These are phyloP conservation scores for Coilia nasus DNA, from an alignment of 2,797 vertebrate genomes.

Conservation along the genomic window DNA sequence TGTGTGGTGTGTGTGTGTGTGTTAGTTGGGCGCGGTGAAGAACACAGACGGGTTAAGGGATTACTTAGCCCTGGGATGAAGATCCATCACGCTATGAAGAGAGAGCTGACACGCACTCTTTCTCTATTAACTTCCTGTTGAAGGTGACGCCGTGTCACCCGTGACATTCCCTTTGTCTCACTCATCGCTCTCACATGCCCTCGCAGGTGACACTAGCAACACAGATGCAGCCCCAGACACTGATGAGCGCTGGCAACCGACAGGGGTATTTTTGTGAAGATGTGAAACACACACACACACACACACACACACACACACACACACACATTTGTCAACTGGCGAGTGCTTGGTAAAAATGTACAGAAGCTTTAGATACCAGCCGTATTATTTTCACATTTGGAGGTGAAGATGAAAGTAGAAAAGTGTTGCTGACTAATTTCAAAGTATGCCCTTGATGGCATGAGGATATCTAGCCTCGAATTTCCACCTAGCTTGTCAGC, in stretches of 20 bases:
- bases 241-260: constrained; percentile 40
- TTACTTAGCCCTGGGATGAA: constrained; percentile 61
- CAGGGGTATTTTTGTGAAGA: constrained; percentile 28
- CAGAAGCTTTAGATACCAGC: not conserved
- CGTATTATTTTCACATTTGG: not conserved
- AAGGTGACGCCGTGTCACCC: constrained; percentile 49
- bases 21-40: constrained; percentile 32
- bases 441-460: constrained; percentile 76
- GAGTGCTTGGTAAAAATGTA: constrained; percentile 23
- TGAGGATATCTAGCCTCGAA: constrained; percentile 51
- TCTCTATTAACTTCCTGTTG: constrained; percentile 34
- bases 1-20: not conserved
- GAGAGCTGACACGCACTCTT: constrained; percentile 38
- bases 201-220: constrained; percentile 20
- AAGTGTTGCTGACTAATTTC: constrained; percentile 68
- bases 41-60: constrained; percentile 68
- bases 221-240: constrained; percentile 48
- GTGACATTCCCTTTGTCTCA: constrained; percentile 37
- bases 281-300: constrained; percentile 22
- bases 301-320: constrained; percentile 16
- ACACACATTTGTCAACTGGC: constrained; percentile 3
- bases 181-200: constrained; percentile 13
- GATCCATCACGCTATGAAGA: constrained; percentile 66
- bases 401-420: constrained; percentile 40
- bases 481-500: constrained; percentile 45